These are phyloP conservation scores for Agrilus cyanescens DNA, from an alignment of 2,888 invertebrate species.

Conservation along the genomic window DNA sequence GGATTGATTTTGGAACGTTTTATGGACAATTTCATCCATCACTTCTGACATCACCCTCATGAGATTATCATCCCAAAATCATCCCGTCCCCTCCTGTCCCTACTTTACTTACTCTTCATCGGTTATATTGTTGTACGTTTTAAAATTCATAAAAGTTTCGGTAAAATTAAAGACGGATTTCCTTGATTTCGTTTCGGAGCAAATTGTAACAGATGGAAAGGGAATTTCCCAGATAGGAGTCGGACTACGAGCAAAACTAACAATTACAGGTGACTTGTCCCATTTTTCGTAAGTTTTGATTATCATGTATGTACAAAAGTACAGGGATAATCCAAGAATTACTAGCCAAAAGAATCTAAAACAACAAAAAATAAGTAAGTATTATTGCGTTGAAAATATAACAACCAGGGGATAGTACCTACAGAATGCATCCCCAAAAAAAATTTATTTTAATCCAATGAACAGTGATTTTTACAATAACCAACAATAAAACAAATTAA, in stretches of 20 bases:
- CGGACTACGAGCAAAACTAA: constrained; percentile 62
- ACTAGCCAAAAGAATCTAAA: constrained; percentile 54
- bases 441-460: too few relatives aligned
- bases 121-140: constrained; percentile 30
- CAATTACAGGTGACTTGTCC: constrained; percentile 62
- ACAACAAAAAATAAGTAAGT: constrained; percentile 34
- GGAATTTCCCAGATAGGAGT: constrained; percentile 56
- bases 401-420: too few relatives aligned
- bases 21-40: too few relatives aligned
- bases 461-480: not conserved
- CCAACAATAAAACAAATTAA: not conserved
- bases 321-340: constrained; percentile 29
- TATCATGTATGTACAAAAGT: constrained; percentile 46
- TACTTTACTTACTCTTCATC: constrained; percentile 47
- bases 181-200: constrained; percentile 46
- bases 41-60: too few relatives aligned
- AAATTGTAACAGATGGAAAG: constrained; percentile 34
- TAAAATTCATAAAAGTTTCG: constrained; percentile 23
- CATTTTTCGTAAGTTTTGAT: constrained; percentile 58
- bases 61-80: too few relatives aligned
- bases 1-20: too few relatives aligned
- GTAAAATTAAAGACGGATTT: constrained; percentile 55
- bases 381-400: too few relatives aligned
- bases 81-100: too few relatives aligned
- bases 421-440: too few relatives aligned